Percentiles rank a stretch among this genome's conserved stretches.
Conservation (phyloP, 2,888 invertebrate species). For the Scaptomyza reducta region DNA sequence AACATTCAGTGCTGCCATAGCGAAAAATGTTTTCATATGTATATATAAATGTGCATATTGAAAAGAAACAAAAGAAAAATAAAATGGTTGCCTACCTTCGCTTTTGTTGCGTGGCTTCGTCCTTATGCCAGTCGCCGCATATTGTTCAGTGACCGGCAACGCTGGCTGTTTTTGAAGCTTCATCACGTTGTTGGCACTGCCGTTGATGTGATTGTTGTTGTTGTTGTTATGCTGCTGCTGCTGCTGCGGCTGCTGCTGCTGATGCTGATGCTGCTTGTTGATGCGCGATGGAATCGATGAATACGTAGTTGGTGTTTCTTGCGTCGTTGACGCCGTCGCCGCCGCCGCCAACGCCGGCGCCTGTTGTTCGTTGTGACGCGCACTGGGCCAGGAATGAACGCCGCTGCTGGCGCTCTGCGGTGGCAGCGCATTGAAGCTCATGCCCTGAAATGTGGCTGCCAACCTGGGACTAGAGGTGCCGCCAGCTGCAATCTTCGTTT, state of each 20-base stretch:
- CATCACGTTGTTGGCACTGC: conserved; percentile 13
- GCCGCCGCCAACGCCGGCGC: neutral
- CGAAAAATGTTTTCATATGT: neutral
- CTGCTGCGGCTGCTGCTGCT: conserved; percentile 10
- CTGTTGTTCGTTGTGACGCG: conserved; percentile 23
- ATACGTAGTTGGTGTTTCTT: conserved; percentile 9
- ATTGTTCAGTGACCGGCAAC: conserved; percentile 13
- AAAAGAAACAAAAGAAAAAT: conserved; percentile 11
- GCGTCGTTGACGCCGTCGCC: conserved; percentile 3
- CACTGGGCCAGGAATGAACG: conserved; percentile 40
- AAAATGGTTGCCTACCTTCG: conserved; percentile 67
- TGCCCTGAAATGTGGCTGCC: conserved; percentile 43
- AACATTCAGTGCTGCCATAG: conserved; percentile 1
- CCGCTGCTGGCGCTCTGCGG: conserved; percentile 36
- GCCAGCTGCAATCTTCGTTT: conserved; percentile 10
- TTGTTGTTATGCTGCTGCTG: conserved; percentile 7
- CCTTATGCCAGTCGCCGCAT: conserved; percentile 26
- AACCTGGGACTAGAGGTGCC: conserved; percentile 50
- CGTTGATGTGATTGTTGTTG: conserved; percentile 12
- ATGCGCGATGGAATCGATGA: conserved; percentile 15
- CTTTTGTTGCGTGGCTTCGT: conserved; percentile 71
- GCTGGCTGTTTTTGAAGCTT: conserved; percentile 28
- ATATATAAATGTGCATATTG: conserved; percentile 4
- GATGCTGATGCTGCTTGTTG: conserved; percentile 16
- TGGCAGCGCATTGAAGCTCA: conserved; percentile 35